Conservation (phyloP, 2,888 invertebrate genomes). For the Hypsopygia costalis region DNA sequence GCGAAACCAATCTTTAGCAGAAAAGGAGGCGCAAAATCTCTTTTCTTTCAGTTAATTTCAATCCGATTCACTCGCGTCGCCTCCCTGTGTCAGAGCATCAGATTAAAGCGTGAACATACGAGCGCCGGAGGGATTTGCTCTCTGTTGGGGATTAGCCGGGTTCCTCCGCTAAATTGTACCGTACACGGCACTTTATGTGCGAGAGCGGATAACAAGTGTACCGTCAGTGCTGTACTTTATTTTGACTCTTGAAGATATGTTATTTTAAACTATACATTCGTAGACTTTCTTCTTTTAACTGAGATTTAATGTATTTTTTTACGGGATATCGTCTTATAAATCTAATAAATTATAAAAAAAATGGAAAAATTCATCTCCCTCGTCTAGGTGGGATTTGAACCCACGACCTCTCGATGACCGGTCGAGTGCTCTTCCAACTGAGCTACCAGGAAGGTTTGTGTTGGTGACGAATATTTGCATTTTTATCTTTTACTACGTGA, state of each 20-base stretch:
- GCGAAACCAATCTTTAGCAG: not conserved
- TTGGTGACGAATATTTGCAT: no score
- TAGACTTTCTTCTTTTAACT: no score
- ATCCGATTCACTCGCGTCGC: constrained; percentile 5
- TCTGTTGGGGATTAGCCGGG: not conserved
- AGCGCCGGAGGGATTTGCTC: not conserved
- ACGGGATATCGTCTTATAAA: no score
- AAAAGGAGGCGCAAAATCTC: not conserved
- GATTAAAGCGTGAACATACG: constrained; percentile 2
- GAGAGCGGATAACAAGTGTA: not conserved
- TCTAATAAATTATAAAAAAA: no score
- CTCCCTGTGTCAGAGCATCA: constrained; percentile 1
- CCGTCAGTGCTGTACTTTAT: not conserved
- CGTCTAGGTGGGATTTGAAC: no score
- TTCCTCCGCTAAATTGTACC: not conserved
- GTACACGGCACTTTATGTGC: not conserved
- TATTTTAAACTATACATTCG: no score
- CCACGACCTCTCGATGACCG: no score
- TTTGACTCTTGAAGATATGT: not conserved
- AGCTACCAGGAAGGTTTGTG: no score
- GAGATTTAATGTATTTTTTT: no score
- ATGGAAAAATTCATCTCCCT: no score
- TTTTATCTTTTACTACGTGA: no score
- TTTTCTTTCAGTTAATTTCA: constrained; percentile 8
- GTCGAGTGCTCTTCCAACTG: no score